phyloP scores from a whole-genome alignment of 2,888 invertebrate species.

The Drosophila paracracens region DNA sequence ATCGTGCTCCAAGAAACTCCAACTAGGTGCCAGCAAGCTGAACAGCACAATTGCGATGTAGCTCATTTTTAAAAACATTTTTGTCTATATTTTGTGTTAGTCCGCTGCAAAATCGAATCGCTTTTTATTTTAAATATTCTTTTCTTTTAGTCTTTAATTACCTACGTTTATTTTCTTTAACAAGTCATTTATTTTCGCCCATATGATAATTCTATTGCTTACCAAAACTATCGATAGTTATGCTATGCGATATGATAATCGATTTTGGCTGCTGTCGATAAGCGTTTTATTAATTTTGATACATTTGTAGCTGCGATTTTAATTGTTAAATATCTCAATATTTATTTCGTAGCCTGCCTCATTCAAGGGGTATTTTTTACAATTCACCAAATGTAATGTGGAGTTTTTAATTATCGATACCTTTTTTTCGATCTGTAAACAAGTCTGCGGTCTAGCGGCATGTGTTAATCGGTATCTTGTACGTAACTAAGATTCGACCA shows the following conservation, averaged over 20 bases:
- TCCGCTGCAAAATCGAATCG: not conserved
- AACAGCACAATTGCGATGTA: constrained; percentile 39
- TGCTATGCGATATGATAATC: not conserved
- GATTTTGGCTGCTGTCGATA: not conserved
- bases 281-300: not conserved
- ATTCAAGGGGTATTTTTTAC: not conserved
- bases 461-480: not conserved
- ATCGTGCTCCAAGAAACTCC: constrained; percentile 89
- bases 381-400: not conserved
- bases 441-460: not conserved
- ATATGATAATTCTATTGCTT: constrained; percentile 42
- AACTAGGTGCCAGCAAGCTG: constrained; percentile 38
- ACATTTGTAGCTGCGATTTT: too few relatives aligned
- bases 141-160: constrained; percentile 10
- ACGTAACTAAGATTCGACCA: not conserved
- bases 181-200: constrained; percentile 44
- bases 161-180: constrained; percentile 34
- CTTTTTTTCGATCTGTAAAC: not conserved
- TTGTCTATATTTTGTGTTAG: not conserved
- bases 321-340: not conserved
- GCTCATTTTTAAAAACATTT: constrained; percentile 30
- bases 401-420: not conserved
- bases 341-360: not conserved
- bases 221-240: constrained; percentile 30
- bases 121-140: not conserved